Conservation (phyloP, 2,888 invertebrate species). For the Neocrepidodera transversa region DNA sequence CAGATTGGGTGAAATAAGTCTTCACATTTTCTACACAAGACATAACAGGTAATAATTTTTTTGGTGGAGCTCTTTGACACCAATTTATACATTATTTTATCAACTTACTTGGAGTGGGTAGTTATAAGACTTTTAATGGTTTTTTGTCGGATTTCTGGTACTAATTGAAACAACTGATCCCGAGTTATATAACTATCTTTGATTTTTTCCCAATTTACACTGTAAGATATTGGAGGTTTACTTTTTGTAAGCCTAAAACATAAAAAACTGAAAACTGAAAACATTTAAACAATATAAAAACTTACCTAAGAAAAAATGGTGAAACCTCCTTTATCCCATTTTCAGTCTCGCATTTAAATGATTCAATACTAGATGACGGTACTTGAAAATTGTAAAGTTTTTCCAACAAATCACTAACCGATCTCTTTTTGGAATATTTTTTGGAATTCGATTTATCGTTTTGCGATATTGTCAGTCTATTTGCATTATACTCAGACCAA, state of each 20-base stretch:
- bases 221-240: slow-evolving; percentile 51
- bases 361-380: slow-evolving; percentile 47
- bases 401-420: slow-evolving; percentile 32
- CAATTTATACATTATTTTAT: too few species aligned
- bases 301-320: slow-evolving; percentile 50
- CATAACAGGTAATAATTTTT: too few species aligned
- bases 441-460: slow-evolving; percentile 40
- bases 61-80: too few species aligned
- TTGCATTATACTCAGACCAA: slow-evolving; percentile 48
- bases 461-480: slow-evolving; percentile 35
- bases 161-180: slow-evolving; percentile 46
- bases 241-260: slow-evolving; percentile 50
- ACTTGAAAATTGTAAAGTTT: slow-evolving; percentile 46
- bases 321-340: slow-evolving; percentile 48
- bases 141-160: slow-evolving; percentile 43
- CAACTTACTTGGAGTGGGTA: slow-evolving; percentile 27
- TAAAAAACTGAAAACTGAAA: slow-evolving; percentile 11
- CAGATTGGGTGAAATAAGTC: too few species aligned
- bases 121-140: slow-evolving; percentile 43
- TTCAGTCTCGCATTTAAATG: slow-evolving; percentile 43
- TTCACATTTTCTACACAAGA: too few species aligned
- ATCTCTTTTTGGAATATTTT: slow-evolving; percentile 20
- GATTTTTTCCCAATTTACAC: slow-evolving; percentile 44
- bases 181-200: slow-evolving; percentile 44
- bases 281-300: background rate